These are phyloP conservation scores for Rhinolophus sinicus DNA, from an alignment of 2,113 vertebrate species.

Conservation along the genomic window DNA sequence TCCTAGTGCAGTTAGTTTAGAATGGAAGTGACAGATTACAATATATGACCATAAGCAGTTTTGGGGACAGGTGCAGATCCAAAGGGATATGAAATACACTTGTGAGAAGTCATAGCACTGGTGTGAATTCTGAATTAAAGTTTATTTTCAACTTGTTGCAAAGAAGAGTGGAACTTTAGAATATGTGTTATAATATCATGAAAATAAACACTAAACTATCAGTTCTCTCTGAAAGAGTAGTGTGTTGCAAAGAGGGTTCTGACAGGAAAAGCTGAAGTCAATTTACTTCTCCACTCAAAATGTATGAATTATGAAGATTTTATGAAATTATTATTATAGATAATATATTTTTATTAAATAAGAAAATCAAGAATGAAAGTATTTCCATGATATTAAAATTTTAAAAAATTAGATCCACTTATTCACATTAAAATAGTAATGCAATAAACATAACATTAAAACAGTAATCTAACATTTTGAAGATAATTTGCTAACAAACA, in stretches of 20 bases:
- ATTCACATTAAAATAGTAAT: neutral
- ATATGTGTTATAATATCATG: neutral
- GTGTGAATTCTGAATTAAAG: neutral
- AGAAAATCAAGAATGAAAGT: neutral
- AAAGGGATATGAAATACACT: neutral
- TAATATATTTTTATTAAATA: neutral
- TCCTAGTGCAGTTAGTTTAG: neutral
- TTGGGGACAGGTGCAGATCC: neutral
- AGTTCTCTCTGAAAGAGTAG: neutral
- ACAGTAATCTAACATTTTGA: neutral
- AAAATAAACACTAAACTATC: neutral
- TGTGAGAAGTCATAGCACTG: neutral
- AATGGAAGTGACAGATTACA: neutral
- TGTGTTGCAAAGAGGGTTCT: neutral
- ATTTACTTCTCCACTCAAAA: neutral
- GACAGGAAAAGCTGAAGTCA: neutral
- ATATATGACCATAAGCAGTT: neutral
- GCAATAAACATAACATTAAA: constrained; percentile 1
- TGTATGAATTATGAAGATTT: neutral
- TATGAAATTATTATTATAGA: no score
- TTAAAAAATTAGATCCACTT: neutral
- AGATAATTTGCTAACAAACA: neutral
- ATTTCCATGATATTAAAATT: neutral
- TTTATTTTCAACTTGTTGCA: constrained; percentile 8
- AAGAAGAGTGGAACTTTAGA: neutral